Evolutionary conservation across 2,113 vertebrate genomes (phyloP), one percentile per base, ranked within the genome.

Genomic region (Nibea coibor): DNA sequence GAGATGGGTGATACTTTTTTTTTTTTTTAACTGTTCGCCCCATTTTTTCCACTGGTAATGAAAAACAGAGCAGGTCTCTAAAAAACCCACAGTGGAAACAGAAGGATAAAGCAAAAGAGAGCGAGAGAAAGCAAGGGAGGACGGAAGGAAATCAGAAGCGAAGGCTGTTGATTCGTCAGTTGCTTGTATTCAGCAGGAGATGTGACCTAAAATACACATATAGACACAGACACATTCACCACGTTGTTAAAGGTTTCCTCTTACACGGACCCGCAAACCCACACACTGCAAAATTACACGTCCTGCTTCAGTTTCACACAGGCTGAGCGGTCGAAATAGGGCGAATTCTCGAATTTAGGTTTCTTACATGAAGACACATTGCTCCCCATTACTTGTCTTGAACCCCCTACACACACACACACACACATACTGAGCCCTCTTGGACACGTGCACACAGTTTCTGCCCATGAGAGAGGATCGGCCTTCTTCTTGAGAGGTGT

Each of bases 401-500:
- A 70, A 51, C n/a, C 58, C 47, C 45, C 8, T 42, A 42, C 63
- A 6, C 28, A 42, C 45, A 35, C 22, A 66, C 26, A 73, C 62
- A 45, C 75, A 4, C 56, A 64, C n/a, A 54, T 42, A 74, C 58
- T 64, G 66, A 80, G 72, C 66, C 70, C 78, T 64, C 54, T 76
- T 82, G 58, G 85, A 90, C 87, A 82, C 64, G 70, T 84, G 84
- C 77, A 50, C 83, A 82, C 65, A 28, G 83, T 84, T 74, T 69
- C 77, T 92, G 80, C 82, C 81, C 87, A 89, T 86, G 90, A 91
- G 91, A 92, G 86, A 84, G 84, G 86, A 88, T 89, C 82, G 88
- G 90, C 92, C 94, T 91, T 93, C 93, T 95, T 94, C 86, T 95
- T 87, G 90, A 91, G 84, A 75, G 87, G 87, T 90, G 72, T 95